Evolutionary conservation across 2,113 vertebrate genomes (phyloP).

Genomic region (Cynocephalus volans): DNA sequence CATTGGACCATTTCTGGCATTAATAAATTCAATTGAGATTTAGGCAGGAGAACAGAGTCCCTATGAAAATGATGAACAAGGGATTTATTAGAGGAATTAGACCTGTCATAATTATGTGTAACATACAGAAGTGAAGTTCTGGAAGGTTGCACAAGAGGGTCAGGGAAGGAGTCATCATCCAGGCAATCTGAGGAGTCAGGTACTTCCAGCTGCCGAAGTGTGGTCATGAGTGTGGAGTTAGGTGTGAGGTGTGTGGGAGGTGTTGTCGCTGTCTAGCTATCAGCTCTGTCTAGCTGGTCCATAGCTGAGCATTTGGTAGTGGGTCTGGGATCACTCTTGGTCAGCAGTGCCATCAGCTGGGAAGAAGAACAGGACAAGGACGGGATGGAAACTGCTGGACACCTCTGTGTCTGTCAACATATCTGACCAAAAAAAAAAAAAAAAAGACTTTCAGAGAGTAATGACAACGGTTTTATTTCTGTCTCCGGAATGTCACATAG

Average conservation of each 20-base stretch:
- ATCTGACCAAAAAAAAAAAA: not conserved
- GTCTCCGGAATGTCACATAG: not conserved
- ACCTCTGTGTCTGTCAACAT: not conserved
- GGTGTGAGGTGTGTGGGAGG: not conserved
- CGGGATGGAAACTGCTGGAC: not conserved
- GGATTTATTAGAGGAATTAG: not conserved
- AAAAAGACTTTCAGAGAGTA: not conserved
- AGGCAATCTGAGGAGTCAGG: not conserved
- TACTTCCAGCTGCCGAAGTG: not conserved
- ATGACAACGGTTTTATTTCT: not conserved
- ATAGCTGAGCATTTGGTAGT: not conserved
- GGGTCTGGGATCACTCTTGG: not conserved
- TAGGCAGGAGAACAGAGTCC: slow-evolving; percentile 11
- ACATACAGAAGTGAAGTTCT: not conserved
- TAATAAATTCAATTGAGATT: not conserved
- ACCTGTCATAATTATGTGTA: not conserved
- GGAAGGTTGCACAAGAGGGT: not conserved
- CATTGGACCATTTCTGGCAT: not conserved
- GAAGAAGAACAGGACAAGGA: not conserved
- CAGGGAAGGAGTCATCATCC: not conserved
- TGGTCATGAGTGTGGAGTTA: not conserved
- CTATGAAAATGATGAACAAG: not conserved
- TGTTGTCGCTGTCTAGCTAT: not conserved
- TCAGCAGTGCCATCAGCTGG: not conserved
- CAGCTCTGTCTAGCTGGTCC: not conserved